A percentile compares a stretch with the other conserved stretches of the same genome.
Conservation (phyloP, 2,888 invertebrate species). For the Cryptocheilus praepositus region DNA sequence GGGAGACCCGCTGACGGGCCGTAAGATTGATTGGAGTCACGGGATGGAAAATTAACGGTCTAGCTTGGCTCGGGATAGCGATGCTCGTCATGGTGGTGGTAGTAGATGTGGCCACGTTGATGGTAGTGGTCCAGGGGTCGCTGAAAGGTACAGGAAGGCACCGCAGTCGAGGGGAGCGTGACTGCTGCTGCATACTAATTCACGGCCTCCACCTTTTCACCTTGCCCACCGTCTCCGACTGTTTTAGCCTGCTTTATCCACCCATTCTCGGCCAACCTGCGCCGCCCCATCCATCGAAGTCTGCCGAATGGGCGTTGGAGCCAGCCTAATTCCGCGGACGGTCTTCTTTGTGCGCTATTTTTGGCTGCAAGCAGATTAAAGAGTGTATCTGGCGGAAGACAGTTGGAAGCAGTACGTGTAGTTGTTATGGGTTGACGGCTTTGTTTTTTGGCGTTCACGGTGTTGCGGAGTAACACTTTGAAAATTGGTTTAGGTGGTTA, state of each 20-base stretch:
- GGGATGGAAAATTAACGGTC: slow-evolving; percentile 74
- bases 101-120: not conserved
- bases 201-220: slow-evolving; percentile 20
- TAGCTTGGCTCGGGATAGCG: slow-evolving; percentile 51
- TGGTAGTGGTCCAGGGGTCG: slow-evolving; percentile 50
- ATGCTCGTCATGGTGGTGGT: slow-evolving; percentile 5
- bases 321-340: slow-evolving; percentile 8
- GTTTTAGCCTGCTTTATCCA: slow-evolving; percentile 41
- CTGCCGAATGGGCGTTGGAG: slow-evolving; percentile 16
- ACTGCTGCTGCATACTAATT: slow-evolving; percentile 72
- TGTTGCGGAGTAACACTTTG: too few relatives aligned
- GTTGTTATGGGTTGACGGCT: too few relatives aligned
- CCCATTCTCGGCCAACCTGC: slow-evolving; percentile 22
- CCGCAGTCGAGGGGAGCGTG: slow-evolving; percentile 57
- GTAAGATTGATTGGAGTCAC: slow-evolving; percentile 74
- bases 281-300: slow-evolving; percentile 13
- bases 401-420: too few relatives aligned
- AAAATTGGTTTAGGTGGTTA: too few relatives aligned
- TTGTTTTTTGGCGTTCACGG: too few relatives aligned
- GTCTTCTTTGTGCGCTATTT: slow-evolving; percentile 6
- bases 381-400: too few relatives aligned
- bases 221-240: slow-evolving; percentile 21
- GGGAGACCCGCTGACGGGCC: slow-evolving; percentile 66
- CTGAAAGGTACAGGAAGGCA: slow-evolving; percentile 58
- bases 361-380: too few relatives aligned